Evolutionary conservation across 2,113 vertebrate species (phyloP).

Genomic region (Pteronura brasiliensis): DNA sequence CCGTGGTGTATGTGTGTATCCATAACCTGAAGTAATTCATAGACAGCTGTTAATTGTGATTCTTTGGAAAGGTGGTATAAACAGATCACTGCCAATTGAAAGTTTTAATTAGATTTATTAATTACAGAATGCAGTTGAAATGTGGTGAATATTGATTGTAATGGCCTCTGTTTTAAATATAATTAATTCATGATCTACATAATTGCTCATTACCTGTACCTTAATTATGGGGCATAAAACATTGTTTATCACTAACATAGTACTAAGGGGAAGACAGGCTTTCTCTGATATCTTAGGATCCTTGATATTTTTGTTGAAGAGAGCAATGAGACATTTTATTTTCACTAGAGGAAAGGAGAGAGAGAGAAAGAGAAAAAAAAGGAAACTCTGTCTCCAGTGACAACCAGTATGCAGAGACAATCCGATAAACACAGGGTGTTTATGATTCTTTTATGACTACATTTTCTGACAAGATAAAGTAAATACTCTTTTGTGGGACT

Average conservation of each 20-base stretch:
- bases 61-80: constrained; percentile 54
- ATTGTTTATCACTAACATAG: constrained; percentile 80
- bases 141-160: constrained; percentile 79
- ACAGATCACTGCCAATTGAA: constrained; percentile 69
- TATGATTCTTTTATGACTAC: constrained; percentile 81
- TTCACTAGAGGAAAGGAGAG: constrained; percentile 65
- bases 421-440: constrained; percentile 82
- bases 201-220: constrained; percentile 84
- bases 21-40: neutral
- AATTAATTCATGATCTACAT: constrained; percentile 81
- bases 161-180: constrained; percentile 81
- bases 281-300: constrained; percentile 72
- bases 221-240: constrained; percentile 82
- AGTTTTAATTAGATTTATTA: constrained; percentile 78
- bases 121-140: constrained; percentile 69
- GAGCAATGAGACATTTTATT: constrained; percentile 79
- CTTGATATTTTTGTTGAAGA: constrained; percentile 80
- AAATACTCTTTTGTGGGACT: constrained; percentile 79
- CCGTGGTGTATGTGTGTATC: neutral
- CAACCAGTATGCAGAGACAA: constrained; percentile 73
- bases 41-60: constrained; percentile 51
- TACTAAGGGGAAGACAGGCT: constrained; percentile 74
- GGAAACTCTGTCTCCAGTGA: constrained; percentile 76
- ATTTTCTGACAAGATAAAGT: constrained; percentile 82
- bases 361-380: constrained; percentile 46